Percentiles rank a stretch among this genome's conserved stretches.
phyloP scores from a whole-genome alignment of 2,113 vertebrate species.

The Phocoena phocoena region DNA sequence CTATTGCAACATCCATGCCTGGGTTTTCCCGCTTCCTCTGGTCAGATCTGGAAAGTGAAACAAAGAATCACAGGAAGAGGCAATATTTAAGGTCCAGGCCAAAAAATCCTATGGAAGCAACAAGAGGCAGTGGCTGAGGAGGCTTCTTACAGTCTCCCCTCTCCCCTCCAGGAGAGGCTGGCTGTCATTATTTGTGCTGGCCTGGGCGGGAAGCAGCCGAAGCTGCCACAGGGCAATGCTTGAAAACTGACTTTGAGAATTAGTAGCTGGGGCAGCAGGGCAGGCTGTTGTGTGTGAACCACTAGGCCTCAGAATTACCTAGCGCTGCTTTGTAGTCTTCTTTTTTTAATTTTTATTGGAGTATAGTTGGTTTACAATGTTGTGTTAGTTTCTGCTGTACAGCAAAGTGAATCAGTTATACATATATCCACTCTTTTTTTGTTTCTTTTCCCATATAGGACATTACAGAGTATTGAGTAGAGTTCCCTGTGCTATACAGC shows the following conservation, averaged over 20 bases:
- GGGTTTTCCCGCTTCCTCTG: slow-evolving; percentile 40
- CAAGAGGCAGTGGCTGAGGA: background rate
- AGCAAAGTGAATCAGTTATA: too few relatives aligned
- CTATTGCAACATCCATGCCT: background rate
- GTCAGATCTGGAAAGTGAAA: background rate
- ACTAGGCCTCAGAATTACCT: background rate
- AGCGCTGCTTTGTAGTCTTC: background rate
- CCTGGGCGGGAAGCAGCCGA: background rate
- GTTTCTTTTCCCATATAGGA: too few relatives aligned
- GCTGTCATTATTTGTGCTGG: background rate
- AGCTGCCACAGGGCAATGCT: too few relatives aligned
- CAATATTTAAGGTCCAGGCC: background rate
- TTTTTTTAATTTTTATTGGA: background rate
- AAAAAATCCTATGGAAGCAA: background rate
- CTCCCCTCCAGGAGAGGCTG: background rate
- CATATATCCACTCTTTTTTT: too few relatives aligned
- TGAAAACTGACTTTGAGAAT: background rate
- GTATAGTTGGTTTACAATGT: background rate
- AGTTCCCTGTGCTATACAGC: too few relatives aligned
- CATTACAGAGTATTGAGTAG: too few relatives aligned
- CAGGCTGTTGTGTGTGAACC: background rate
- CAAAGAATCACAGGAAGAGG: background rate
- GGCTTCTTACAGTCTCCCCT: background rate
- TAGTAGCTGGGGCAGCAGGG: background rate
- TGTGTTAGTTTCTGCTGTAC: background rate